phyloP scores from a whole-genome alignment of 2,888 invertebrate species.

The Ophion costatus region DNA sequence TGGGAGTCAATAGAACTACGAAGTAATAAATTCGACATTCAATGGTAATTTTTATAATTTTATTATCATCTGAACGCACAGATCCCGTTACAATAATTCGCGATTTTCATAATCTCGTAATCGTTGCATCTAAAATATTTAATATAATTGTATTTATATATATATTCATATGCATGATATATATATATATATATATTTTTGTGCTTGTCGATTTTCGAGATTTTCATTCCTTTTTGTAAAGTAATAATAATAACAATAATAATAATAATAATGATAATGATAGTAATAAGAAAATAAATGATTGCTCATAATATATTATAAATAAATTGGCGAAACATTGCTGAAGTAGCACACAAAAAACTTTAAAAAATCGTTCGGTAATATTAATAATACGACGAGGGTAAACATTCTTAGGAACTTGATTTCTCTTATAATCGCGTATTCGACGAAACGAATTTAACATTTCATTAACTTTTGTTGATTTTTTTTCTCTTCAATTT shows the following conservation, averaged over 20 bases:
- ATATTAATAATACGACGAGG: constrained; percentile 53
- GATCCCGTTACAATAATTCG: constrained; percentile 51
- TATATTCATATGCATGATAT: constrained; percentile 32
- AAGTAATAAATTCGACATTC: constrained; percentile 8
- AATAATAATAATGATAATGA: constrained; percentile 41
- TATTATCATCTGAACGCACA: constrained; percentile 53
- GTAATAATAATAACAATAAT: constrained; percentile 45
- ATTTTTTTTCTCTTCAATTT: constrained; percentile 26
- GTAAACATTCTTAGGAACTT: constrained; percentile 60
- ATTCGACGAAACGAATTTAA: constrained; percentile 38
- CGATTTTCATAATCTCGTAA: constrained; percentile 43
- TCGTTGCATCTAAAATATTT: constrained; percentile 44
- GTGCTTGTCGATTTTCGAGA: constrained; percentile 40
- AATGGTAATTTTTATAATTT: constrained; percentile 25
- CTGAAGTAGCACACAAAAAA: background rate
- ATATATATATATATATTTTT: constrained; percentile 56
- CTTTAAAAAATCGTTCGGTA: constrained; percentile 20
- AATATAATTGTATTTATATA: constrained; percentile 53
- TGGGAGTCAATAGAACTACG: background rate
- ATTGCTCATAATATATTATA: constrained; percentile 34
- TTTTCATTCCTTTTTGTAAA: constrained; percentile 20
- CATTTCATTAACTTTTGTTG: constrained; percentile 20
- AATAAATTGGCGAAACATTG: constrained; percentile 35
- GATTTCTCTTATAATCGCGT: constrained; percentile 41
- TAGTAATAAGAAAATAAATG: constrained; percentile 31